Conservation (phyloP, 2,797 vertebrate genomes). For the Tangara arthus region DNA sequence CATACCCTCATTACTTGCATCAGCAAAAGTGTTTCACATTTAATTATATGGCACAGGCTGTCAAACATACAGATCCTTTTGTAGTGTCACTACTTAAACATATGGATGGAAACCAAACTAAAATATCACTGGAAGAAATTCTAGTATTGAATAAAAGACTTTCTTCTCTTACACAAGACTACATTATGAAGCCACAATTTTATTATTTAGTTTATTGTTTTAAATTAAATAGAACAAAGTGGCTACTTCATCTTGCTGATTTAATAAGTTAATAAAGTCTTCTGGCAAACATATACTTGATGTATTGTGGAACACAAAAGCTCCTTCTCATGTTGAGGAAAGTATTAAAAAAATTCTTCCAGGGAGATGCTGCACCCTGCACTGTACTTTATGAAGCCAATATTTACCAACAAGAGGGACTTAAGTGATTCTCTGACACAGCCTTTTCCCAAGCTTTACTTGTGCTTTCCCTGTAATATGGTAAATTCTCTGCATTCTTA, state of each 20-base stretch:
- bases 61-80: not conserved
- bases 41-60: not conserved
- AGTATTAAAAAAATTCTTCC: not conserved
- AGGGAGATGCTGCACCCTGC: not conserved
- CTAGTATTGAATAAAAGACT: constrained; percentile 1
- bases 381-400: not conserved
- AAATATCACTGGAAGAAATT: not conserved
- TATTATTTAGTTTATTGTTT: constrained; percentile 71
- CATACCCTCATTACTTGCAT: not conserved
- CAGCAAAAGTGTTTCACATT: not conserved
- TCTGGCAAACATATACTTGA: constrained; percentile 45
- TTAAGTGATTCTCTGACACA: not conserved
- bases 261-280: constrained; percentile 70
- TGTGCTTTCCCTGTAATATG: not conserved
- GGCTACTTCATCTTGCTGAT: constrained; percentile 63
- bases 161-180: constrained; percentile 19
- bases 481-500: not conserved
- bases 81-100: not conserved
- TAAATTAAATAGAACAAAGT: constrained; percentile 62
- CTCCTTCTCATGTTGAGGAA: constrained; percentile 26
- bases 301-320: not conserved
- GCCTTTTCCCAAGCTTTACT: not conserved
- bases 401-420: not conserved
- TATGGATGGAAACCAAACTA: not conserved
- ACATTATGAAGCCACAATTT: constrained; percentile 33